Percentiles rank a stretch among this genome's conserved stretches.
Evolutionary conservation across 2,113 vertebrate species (phyloP).

Genomic region (Bothrops jararaca): DNA sequence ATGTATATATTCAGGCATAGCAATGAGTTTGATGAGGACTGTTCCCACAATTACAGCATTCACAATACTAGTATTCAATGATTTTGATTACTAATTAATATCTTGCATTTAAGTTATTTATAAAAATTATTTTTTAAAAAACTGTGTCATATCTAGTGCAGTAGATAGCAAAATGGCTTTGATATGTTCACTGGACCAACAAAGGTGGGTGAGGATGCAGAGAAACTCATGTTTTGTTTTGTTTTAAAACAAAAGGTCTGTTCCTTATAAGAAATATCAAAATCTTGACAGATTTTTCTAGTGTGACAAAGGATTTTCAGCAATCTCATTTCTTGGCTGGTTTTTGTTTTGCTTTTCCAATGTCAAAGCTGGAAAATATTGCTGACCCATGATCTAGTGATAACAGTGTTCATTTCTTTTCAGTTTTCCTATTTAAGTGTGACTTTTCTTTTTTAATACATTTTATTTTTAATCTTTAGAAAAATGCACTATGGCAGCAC

Average conservation of each 20-base stretch:
- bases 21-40: neutral
- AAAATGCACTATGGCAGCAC: neutral
- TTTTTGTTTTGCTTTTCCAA: neutral
- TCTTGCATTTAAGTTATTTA: neutral
- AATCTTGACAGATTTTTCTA: neutral
- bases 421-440: neutral
- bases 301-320: neutral
- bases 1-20: neutral
- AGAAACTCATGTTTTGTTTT: neutral
- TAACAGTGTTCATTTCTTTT: neutral
- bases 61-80: neutral
- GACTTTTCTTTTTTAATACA: neutral
- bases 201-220: neutral
- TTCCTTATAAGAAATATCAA: neutral
- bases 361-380: neutral
- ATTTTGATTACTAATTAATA: too few species aligned
- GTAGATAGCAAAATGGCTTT: neutral
- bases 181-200: neutral
- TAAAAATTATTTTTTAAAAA: neutral
- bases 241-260: neutral
- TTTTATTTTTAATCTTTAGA: neutral
- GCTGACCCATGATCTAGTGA: neutral
- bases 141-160: neutral
- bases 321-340: neutral
- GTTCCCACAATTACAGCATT: neutral